These are phyloP conservation scores for Copidosoma aretas DNA, from an alignment of 2,888 invertebrate species.

Conservation along the genomic window DNA sequence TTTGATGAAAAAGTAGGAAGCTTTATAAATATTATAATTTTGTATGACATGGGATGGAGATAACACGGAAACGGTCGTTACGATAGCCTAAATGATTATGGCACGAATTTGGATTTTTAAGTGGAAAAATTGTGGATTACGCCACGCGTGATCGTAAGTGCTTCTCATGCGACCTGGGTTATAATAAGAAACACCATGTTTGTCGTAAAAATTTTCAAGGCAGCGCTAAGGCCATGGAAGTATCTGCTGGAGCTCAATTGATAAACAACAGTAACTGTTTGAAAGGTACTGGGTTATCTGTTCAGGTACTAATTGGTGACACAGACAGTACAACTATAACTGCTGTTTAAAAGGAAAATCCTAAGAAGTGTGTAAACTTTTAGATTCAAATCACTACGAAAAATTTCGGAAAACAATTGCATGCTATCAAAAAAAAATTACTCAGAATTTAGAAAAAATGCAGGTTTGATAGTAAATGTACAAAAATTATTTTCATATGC, in stretches of 20 bases:
- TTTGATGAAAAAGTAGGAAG: neutral
- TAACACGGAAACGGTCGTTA: conserved; percentile 1
- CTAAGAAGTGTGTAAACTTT: conserved; percentile 21
- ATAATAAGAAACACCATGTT: neutral
- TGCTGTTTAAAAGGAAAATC: conserved; percentile 2
- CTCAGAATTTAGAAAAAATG: neutral
- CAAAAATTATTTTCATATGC: too few species aligned
- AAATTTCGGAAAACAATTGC: conserved; percentile 42
- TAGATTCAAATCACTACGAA: conserved; percentile 43
- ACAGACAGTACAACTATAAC: conserved; percentile 16
- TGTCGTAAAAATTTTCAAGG: neutral
- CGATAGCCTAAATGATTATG: neutral
- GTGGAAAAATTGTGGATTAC: neutral
- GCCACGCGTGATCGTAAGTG: neutral
- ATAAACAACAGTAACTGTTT: neutral
- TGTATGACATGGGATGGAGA: neutral
- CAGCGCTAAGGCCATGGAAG: conserved; percentile 9
- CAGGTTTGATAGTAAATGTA: too few species aligned
- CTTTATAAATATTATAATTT: neutral
- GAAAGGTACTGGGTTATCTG: neutral
- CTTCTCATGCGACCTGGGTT: neutral
- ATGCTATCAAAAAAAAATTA: conserved; percentile 29
- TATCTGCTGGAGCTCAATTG: neutral
- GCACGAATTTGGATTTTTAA: conserved; percentile 9
- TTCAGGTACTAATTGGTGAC: conserved; percentile 13